Conservation (phyloP, 2,797 vertebrate species). For the Rallus crepitans region DNA sequence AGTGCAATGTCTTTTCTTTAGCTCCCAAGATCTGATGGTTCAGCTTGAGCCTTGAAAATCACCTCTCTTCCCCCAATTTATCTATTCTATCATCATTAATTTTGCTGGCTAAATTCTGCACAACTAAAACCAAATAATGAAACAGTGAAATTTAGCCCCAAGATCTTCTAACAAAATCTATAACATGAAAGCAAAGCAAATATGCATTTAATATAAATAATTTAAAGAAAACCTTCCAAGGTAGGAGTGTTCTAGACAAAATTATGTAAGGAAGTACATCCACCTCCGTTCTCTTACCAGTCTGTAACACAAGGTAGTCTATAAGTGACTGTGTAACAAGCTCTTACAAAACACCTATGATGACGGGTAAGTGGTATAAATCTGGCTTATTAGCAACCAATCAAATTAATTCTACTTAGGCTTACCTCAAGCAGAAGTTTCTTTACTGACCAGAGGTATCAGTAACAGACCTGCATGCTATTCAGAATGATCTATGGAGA, state of each 20-base stretch:
- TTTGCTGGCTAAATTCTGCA: neutral
- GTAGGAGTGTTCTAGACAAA: neutral
- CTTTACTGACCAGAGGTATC: neutral
- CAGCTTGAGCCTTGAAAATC: neutral
- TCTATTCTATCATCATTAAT: neutral
- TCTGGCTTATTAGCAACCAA: neutral
- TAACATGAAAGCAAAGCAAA: neutral
- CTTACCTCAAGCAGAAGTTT: neutral
- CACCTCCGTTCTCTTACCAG: neutral
- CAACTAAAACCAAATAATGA: neutral
- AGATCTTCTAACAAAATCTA: neutral
- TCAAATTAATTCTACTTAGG: neutral
- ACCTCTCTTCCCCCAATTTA: neutral
- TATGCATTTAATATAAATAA: neutral
- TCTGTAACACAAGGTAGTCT: neutral
- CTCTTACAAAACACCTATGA: neutral
- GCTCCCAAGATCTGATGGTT: neutral
- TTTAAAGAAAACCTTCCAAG: neutral
- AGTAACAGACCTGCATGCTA: neutral
- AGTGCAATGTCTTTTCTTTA: neutral
- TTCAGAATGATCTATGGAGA: neutral
- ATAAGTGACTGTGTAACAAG: neutral
- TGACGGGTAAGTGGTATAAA: neutral
- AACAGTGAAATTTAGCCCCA: neutral
- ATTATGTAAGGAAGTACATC: neutral